A percentile compares a stretch with the other conserved stretches of the same genome.
Conservation (phyloP, 2,888 invertebrate species). For the Nephrotoma flavescens region DNA sequence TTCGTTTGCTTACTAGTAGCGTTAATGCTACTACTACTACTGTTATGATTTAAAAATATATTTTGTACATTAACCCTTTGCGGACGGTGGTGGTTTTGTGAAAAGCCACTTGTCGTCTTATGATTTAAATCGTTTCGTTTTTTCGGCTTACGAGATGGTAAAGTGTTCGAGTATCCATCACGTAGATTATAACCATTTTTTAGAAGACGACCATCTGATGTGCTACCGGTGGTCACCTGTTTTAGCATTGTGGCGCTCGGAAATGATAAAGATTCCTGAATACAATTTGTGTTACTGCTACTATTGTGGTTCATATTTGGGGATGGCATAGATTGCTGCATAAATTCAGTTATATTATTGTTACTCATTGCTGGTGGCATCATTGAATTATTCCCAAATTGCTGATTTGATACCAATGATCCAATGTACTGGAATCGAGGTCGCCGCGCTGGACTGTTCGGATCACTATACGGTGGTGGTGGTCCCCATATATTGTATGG, state of each 20-base stretch:
- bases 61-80: constrained; percentile 34
- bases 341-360: not conserved
- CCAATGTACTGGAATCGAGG: constrained; percentile 26
- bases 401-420: not conserved
- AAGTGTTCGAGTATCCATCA: constrained; percentile 37
- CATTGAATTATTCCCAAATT: not conserved
- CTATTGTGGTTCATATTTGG: constrained; percentile 9
- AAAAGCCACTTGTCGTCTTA: constrained; percentile 29
- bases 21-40: not conserved
- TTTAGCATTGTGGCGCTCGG: constrained; percentile 23
- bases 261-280: constrained; percentile 16
- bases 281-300: constrained; percentile 15
- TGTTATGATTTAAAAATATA: constrained; percentile 19
- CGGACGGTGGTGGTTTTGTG: constrained; percentile 15
- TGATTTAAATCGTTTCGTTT: constrained; percentile 36
- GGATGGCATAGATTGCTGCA: constrained; percentile 14
- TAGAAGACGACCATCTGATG: constrained; percentile 30
- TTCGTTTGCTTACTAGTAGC: not conserved
- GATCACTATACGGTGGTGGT: constrained; percentile 76
- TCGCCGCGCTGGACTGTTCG: constrained; percentile 51
- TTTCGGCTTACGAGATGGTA: constrained; percentile 40
- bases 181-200: constrained; percentile 14
- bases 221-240: constrained; percentile 22
- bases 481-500: constrained; percentile 66
- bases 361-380: constrained; percentile 14